A percentile compares a stretch with the other conserved stretches of the same genome.
These are phyloP conservation scores for Tanypteryx hageni DNA, from an alignment of 2,888 invertebrate species.

Conservation along the genomic window DNA sequence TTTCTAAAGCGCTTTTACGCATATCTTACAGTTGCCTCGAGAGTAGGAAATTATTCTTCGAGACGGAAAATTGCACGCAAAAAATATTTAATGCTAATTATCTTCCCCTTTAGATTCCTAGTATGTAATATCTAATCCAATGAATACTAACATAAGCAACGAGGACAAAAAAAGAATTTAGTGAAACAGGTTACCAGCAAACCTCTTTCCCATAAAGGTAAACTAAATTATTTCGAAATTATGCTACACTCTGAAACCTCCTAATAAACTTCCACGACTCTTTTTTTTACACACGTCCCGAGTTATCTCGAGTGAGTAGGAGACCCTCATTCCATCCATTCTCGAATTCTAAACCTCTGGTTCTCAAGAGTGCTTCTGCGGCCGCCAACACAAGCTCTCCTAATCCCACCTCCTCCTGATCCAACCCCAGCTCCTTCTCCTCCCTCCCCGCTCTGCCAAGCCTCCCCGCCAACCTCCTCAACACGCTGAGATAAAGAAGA, in stretches of 20 bases:
- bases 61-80: too few species aligned
- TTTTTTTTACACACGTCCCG: neutral
- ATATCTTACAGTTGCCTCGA: too few species aligned
- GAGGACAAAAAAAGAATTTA: neutral
- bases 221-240: neutral
- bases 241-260: neutral
- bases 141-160: neutral
- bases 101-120: neutral
- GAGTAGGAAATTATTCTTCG: too few species aligned
- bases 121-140: neutral
- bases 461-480: neutral
- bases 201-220: neutral
- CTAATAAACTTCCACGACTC: neutral
- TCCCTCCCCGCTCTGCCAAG: neutral
- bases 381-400: neutral
- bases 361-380: slow-evolving; percentile 19
- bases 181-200: neutral
- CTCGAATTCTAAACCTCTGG: slow-evolving; percentile 21
- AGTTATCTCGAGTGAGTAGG: neutral
- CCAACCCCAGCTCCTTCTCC: neutral
- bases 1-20: too few species aligned
- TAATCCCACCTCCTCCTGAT: neutral
- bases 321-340: slow-evolving; percentile 12
- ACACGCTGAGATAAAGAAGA: slow-evolving; percentile 6
- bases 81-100: too few species aligned